A percentile compares a stretch with the other conserved stretches of the same genome.
Conservation (phyloP, 2,113 vertebrate genomes). For the Phalacrocorax brasilianus region DNA sequence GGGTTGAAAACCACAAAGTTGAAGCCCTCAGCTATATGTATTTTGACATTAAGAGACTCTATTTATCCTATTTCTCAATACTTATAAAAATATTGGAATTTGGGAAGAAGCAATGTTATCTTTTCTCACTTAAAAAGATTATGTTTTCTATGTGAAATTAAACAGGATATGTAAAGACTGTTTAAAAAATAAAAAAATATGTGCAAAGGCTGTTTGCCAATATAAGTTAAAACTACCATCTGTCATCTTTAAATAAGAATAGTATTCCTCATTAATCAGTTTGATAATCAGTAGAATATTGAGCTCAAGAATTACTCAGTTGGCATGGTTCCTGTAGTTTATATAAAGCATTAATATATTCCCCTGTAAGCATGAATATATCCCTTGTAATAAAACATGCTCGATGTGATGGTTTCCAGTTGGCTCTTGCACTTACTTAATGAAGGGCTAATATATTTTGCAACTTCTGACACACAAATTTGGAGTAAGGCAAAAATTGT, state of each 20-base stretch:
- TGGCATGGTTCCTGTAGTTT: constrained; percentile 19
- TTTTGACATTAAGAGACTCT: not conserved
- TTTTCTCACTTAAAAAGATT: not conserved
- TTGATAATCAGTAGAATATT: constrained; percentile 3
- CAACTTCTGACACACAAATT: constrained; percentile 51
- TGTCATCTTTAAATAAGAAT: constrained; percentile 3
- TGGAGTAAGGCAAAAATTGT: constrained; percentile 43
- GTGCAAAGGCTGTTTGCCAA: not conserved
- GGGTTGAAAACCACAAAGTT: not conserved
- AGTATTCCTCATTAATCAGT: constrained; percentile 30
- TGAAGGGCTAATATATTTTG: constrained; percentile 60
- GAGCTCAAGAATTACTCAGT: constrained; percentile 38
- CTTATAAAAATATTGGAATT: not conserved
- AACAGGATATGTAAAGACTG: not conserved
- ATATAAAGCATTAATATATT: constrained; percentile 39
- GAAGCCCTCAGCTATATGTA: not conserved
- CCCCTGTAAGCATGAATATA: constrained; percentile 22
- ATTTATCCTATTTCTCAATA: not conserved
- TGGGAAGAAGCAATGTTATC: not conserved
- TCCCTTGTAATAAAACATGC: constrained; percentile 50
- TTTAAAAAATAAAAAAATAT: not conserved
- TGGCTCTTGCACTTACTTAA: constrained; percentile 61
- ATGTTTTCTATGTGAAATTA: not conserved
- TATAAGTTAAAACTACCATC: not conserved
- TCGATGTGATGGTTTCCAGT: constrained; percentile 54